phyloP scores from a whole-genome alignment of 2,888 invertebrate species.

The Phrixothrix hirtus region DNA sequence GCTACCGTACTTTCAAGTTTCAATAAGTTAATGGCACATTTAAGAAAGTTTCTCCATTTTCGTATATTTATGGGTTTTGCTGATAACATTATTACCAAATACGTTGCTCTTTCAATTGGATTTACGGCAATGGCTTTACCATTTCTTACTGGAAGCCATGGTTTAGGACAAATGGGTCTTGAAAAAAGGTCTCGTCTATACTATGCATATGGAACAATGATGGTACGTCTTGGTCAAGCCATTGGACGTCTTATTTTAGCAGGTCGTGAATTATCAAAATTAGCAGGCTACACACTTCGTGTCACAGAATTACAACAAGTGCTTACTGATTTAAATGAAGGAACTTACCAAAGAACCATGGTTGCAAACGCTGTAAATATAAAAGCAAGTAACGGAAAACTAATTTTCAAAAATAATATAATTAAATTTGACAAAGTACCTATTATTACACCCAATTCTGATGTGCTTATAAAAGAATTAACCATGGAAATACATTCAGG shows the following conservation, averaged over 20 bases:
- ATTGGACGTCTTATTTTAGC: constrained; percentile 94
- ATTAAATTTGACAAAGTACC: constrained; percentile 93
- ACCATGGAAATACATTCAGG: constrained; percentile 87
- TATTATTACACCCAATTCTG: constrained; percentile 96
- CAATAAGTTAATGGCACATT: constrained; percentile 81
- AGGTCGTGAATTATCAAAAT: constrained; percentile 89
- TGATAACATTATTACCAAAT: constrained; percentile 96
- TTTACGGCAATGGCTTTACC: constrained; percentile 94
- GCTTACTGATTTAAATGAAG: constrained; percentile 78
- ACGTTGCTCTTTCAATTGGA: constrained; percentile 93
- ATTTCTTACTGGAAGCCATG: constrained; percentile 79
- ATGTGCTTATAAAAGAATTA: constrained; percentile 86
- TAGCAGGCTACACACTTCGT: constrained; percentile 92
- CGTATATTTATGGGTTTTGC: constrained; percentile 89
- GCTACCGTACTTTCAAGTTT: constrained; percentile 86
- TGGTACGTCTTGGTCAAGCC: constrained; percentile 95
- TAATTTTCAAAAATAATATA: constrained; percentile 83
- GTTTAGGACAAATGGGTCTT: constrained; percentile 67
- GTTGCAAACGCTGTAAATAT: constrained; percentile 54
- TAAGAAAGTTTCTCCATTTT: constrained; percentile 87
- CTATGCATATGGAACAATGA: constrained; percentile 95
- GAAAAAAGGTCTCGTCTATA: constrained; percentile 82
- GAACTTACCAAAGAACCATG: constrained; percentile 73
- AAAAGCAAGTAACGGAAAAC: constrained; percentile 74
- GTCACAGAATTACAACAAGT: constrained; percentile 88